These are phyloP conservation scores for Rhinella marina DNA, from an alignment of 2,797 vertebrate species.

Conservation along the genomic window DNA sequence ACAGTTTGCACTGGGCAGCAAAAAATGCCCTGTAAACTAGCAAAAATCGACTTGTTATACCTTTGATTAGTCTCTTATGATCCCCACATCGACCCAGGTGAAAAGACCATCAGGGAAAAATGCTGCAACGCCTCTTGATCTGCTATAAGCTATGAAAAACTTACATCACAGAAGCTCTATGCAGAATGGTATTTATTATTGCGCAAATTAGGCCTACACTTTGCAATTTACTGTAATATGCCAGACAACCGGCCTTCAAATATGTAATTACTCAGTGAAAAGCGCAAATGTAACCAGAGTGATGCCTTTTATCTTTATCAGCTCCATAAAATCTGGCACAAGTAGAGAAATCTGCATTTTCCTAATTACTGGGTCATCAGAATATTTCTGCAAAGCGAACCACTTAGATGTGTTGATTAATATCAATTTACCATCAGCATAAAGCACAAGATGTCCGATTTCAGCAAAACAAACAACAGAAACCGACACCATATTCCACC, in stretches of 20 bases:
- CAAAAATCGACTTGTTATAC: too few species aligned
- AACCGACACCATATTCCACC: too few species aligned
- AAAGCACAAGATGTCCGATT: not conserved
- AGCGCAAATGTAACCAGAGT: conserved; percentile 12
- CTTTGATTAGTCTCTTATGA: too few species aligned
- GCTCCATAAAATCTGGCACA: conserved; percentile 30
- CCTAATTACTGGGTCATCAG: conserved; percentile 37
- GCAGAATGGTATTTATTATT: not conserved
- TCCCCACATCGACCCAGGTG: too few species aligned
- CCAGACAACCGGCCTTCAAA: not conserved
- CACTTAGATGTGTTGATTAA: conserved; percentile 25
- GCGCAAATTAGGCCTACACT: not conserved
- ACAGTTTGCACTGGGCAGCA: too few species aligned
- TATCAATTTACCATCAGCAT: conserved; percentile 11
- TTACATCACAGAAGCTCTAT: not conserved
- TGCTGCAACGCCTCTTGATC: not conserved
- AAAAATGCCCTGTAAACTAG: too few species aligned
- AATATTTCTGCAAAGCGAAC: conserved; percentile 23
- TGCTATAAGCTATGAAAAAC: not conserved
- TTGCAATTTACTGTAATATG: not conserved
- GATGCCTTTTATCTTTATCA: not conserved
- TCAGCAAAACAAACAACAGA: conserved; percentile 2
- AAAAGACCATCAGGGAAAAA: too few species aligned
- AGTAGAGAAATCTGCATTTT: conserved; percentile 28
- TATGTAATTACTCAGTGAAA: not conserved